Evolutionary conservation across 2,113 vertebrate species (phyloP), one percentile per base, ranked within the genome.

Genomic region (Madoqua kirkii): DNA sequence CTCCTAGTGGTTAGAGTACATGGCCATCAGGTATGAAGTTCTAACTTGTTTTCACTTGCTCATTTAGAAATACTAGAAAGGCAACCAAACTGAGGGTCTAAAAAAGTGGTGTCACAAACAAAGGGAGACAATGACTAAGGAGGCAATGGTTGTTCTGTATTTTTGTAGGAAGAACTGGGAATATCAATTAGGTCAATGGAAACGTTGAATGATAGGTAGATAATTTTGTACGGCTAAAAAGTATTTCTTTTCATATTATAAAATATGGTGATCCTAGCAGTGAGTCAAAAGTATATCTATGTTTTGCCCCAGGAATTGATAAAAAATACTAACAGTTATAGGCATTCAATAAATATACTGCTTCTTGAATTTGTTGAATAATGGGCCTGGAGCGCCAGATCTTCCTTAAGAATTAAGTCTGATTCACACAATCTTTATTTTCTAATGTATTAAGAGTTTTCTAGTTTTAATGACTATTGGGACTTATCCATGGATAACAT

Each of bases 1-100:
- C 95, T 96, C 92, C 95, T 96, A 87, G 81, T 94, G 91, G 92
- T 81, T 90, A 40, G 8, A 79, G 36, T 64, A 84, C 67, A 33
- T 17, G 64, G 17, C 17, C 25, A 74, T 87, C n/a, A 45, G 50
- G 0, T 50, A 6, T 54, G n/a, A 67, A 90, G 23, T 29, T 40
- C 3, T 16, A 64, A 40, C 60, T 82, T 78, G 71, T 89, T 95
- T 93, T 94, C 62, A 87, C 27, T 40, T 87, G 48, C 55, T 92
- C 45, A 82, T 64, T 92, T 90, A 74, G 36, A 85, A 95, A 71
- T 88, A 93, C 45, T 54, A 85, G 29, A 87, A 96, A 21, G 27
- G 23, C 43, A 93, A 33, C 83, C 62, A 91, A 91, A 81, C 27
- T 64, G 31, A 90, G 23, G 11, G 12, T 15, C 21, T 83, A 50